Evolutionary conservation across 1,140 invertebrate species (phyloP), one percentile per base, ranked within the genome.

Genomic region (Micrasema minimum): DNA sequence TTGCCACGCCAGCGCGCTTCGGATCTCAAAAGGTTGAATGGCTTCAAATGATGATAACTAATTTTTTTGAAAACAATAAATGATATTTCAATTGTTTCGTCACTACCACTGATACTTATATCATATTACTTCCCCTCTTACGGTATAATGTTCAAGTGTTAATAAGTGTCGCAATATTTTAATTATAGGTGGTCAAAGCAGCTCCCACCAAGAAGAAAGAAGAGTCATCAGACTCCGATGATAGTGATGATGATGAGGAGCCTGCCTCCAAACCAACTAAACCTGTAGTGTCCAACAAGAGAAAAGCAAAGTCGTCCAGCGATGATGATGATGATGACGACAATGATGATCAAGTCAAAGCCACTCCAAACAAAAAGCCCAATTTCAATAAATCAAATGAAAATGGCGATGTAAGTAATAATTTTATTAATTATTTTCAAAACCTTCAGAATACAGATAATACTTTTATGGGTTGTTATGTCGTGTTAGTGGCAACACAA

Each of bases 351-450:
- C n/a, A 79, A 31, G 74, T 69, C 26, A 65, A 74, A 10, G 75
- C 78, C 11, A 75, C 75, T 57, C 69, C 80, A 12, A 74, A 77
- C 2, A 82, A 86, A 69, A 79, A 78, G 38, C 75, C 79, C 31
- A 87, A 82, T 74, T 75, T 79, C 7, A 78, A 78, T 61, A 78
- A 80, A 26, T 76, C 79, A 70, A n/a, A n/a, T n/a, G 59, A 59
- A 69, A 16, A 77, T 77, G 5, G 72, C 26, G 66, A 61, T 22
- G 66, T 69, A 43, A 45, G 68, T 65, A 69, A 71, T 64, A 62
- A 45, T 45, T 14, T 45, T 45, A 11, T 12, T 22, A 26, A 3
- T 7, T n/a, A 14, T 14, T 48, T 18, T 48, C 45, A 48, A 46
- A 46, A 38, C 37, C n/a, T n/a, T n/a, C n/a, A n/a, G n/a, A n/a